A percentile compares a stretch with the other conserved stretches of the same genome.
Evolutionary conservation across 2,888 invertebrate genomes (phyloP).

Genomic region (Graphium colonna): DNA sequence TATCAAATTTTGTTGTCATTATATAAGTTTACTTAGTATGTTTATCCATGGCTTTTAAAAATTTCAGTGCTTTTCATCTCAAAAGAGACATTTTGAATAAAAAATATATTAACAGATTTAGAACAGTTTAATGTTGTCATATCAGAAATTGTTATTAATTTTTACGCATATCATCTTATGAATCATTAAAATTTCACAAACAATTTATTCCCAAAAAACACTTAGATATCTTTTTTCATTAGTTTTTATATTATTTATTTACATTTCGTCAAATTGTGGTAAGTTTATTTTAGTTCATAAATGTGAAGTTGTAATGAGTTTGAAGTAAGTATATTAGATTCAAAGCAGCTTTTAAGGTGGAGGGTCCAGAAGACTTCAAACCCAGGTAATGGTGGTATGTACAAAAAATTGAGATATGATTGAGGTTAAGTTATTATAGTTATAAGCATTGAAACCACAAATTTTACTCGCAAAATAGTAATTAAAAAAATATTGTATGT

Average conservation of each 20-base stretch:
- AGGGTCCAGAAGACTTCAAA: constrained; percentile 5
- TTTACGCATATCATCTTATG: neutral
- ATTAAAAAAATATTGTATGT: neutral
- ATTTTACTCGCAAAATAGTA: neutral
- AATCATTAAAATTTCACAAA: constrained; percentile 6
- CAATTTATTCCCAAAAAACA: neutral
- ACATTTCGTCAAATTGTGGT: constrained; percentile 7
- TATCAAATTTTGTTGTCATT: too few relatives aligned
- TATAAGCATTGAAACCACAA: neutral
- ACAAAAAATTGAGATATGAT: constrained; percentile 2
- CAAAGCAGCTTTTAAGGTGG: constrained; percentile 4
- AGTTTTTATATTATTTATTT: neutral
- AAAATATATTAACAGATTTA: too few relatives aligned
- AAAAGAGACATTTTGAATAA: too few relatives aligned
- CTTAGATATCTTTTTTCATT: neutral
- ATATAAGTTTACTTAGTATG: too few relatives aligned
- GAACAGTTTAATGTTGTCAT: neutral
- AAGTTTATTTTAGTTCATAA: constrained; percentile 4
- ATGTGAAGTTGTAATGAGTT: constrained; percentile 7
- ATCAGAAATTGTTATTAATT: constrained; percentile 2
- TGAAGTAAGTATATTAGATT: constrained; percentile 3
- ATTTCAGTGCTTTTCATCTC: too few relatives aligned
- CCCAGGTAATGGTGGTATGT: constrained; percentile 4
- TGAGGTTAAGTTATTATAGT: neutral
- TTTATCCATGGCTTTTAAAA: too few relatives aligned